Percentiles rank a stretch among this genome's conserved stretches.
phyloP scores from a whole-genome alignment of 2,113 vertebrate species.

The Athene noctua region DNA sequence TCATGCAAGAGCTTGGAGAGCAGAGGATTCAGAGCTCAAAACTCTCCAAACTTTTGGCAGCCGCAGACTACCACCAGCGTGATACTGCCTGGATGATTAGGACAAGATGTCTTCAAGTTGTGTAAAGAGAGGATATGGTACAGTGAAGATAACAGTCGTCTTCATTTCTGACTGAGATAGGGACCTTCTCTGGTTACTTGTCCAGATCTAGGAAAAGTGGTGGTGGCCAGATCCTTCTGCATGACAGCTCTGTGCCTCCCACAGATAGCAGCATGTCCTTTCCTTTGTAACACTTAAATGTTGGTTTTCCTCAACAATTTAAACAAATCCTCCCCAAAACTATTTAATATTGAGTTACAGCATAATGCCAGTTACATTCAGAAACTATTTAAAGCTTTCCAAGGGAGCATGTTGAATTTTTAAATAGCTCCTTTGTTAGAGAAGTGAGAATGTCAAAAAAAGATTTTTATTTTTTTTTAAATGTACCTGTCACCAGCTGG shows the following conservation, averaged over 20 bases:
- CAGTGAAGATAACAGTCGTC: not conserved
- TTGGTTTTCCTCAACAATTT: conserved; percentile 11
- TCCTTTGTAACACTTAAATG: not conserved
- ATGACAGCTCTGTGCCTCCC: not conserved
- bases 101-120: not conserved
- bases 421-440: conserved; percentile 59
- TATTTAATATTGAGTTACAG: conserved; percentile 28
- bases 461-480: not conserved
- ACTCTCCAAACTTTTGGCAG: not conserved
- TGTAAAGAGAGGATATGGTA: not conserved
- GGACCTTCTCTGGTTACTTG: not conserved
- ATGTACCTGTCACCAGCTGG: conserved; percentile 61
- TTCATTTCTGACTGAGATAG: not conserved
- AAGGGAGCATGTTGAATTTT: conserved; percentile 39
- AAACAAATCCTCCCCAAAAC: conserved; percentile 34
- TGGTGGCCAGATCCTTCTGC: not conserved
- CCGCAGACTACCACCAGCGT: not conserved
- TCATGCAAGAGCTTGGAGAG: not conserved
- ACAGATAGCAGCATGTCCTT: not conserved
- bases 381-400: conserved; percentile 61
- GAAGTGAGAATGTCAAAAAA: conserved; percentile 15
- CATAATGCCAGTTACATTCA: conserved; percentile 5
- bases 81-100: not conserved
- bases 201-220: not conserved
- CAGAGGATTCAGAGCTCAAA: not conserved